Percentiles rank a stretch among this genome's conserved stretches.
These are phyloP conservation scores for Ptychobarbus kaznakovi DNA, from an alignment of 2,797 vertebrate genomes.

Conservation along the genomic window DNA sequence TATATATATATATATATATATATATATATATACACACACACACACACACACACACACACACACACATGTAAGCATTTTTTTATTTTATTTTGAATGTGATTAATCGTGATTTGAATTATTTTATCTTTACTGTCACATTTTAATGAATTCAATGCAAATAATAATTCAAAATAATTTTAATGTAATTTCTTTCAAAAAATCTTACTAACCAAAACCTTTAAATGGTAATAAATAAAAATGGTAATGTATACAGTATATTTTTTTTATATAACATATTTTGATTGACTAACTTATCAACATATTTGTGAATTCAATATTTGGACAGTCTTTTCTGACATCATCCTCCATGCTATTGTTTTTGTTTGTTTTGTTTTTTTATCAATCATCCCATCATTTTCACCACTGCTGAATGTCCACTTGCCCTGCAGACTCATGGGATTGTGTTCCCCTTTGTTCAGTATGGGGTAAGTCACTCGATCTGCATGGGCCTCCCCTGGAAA, in stretches of 20 bases:
- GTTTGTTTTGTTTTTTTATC: slow-evolving; percentile 38
- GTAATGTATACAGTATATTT: not conserved
- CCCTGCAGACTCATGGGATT: slow-evolving; percentile 80
- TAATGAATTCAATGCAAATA: not conserved
- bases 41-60: too few relatives aligned
- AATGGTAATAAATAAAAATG: not conserved
- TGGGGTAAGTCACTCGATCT: slow-evolving; percentile 80
- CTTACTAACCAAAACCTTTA: not conserved
- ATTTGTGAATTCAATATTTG: slow-evolving; percentile 4
- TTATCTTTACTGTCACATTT: not conserved
- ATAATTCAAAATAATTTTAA: not conserved
- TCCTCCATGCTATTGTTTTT: slow-evolving; percentile 56
- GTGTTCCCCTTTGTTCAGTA: slow-evolving; percentile 78
- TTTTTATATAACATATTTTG: not conserved
- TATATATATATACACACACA: too few relatives aligned
- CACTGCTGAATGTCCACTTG: slow-evolving; percentile 62
- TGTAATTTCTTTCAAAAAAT: not conserved
- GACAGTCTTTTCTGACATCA: slow-evolving; percentile 59
- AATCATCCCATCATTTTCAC: slow-evolving; percentile 63
- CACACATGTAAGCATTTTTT: not conserved
- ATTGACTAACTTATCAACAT: not conserved
- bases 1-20: too few relatives aligned
- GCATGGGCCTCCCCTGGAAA: slow-evolving; percentile 62
- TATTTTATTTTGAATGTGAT: not conserved
- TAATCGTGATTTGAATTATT: not conserved